phyloP scores from a whole-genome alignment of 2,113 vertebrate genomes.

The Calyptommatus sinebrachiatus region DNA sequence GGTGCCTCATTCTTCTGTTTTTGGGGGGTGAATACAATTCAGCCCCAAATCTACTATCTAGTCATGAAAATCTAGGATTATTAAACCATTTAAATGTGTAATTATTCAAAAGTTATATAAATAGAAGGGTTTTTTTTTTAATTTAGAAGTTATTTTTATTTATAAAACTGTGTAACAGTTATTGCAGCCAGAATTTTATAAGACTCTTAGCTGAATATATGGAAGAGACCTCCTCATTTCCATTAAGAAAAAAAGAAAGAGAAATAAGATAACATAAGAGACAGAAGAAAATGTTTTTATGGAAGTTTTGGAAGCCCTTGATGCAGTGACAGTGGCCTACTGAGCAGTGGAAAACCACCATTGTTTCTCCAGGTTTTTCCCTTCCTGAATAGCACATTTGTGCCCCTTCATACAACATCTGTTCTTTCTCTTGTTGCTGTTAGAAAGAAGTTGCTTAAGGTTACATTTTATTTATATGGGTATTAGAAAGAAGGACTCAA shows the following conservation, averaged over 20 bases:
- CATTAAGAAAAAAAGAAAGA: background rate
- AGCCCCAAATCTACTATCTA: constrained; percentile 11
- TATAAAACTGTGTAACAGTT: background rate
- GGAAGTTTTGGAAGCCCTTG: too few species aligned
- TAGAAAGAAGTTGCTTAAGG: too few species aligned
- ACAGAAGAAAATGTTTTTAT: background rate
- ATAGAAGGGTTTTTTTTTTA: constrained; percentile 2
- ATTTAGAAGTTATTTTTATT: too few species aligned
- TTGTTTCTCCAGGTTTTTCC: too few species aligned
- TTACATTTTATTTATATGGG: too few species aligned
- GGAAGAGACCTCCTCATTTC: background rate
- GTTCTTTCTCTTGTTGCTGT: too few species aligned
- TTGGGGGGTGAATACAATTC: constrained; percentile 33
- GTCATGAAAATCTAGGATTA: constrained; percentile 19
- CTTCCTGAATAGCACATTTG: too few species aligned
- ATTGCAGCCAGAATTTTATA: constrained; percentile 32
- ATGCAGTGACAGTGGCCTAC: too few species aligned
- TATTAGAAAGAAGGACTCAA: too few species aligned
- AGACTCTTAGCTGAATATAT: background rate
- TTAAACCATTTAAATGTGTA: constrained; percentile 12
- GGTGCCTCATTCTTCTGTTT: background rate
- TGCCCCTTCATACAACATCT: too few species aligned
- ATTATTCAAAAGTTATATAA: constrained; percentile 14
- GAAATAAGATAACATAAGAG: background rate
- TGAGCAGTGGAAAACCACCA: too few species aligned